Evolutionary conservation across 2,797 vertebrate species (phyloP).

Genomic region (Yasuhikotakia modesta): DNA sequence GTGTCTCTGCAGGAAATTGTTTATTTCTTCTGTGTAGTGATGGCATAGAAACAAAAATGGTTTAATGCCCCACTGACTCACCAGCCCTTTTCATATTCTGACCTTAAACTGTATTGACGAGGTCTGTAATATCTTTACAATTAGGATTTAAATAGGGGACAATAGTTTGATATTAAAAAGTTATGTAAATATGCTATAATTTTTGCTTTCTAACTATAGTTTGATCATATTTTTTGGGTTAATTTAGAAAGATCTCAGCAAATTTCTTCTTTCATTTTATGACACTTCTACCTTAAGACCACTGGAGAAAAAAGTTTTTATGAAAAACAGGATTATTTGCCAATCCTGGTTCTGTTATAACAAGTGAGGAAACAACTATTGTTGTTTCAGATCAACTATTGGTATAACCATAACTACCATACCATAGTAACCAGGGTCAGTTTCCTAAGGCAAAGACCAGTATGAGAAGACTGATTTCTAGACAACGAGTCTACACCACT

Average conservation of each 20-base stretch:
- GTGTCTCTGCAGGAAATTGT: constrained; percentile 62
- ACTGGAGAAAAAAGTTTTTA: too few species aligned
- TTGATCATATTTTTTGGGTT: too few species aligned
- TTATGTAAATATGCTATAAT: background rate
- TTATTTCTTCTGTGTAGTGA: constrained; percentile 50
- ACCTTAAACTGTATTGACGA: background rate
- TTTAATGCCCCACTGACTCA: constrained; percentile 65
- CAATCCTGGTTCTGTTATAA: too few species aligned
- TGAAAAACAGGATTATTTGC: too few species aligned
- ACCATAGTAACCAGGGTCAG: background rate
- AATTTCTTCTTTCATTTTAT: too few species aligned
- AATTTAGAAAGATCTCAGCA: too few species aligned
- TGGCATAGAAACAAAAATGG: constrained; percentile 17
- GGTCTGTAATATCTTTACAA: background rate
- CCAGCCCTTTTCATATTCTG: background rate
- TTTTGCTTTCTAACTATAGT: too few species aligned
- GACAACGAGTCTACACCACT: constrained; percentile 14
- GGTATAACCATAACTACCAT: background rate
- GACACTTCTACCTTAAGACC: too few species aligned
- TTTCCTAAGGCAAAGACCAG: background rate
- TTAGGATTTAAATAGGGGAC: background rate
- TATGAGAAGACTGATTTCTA: constrained; percentile 4
- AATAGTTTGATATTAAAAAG: background rate
- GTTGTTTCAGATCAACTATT: background rate
- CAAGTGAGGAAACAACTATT: too few species aligned